These are phyloP conservation scores for Luffia ferchaultella DNA, from an alignment of 2,888 invertebrate species.

Conservation along the genomic window DNA sequence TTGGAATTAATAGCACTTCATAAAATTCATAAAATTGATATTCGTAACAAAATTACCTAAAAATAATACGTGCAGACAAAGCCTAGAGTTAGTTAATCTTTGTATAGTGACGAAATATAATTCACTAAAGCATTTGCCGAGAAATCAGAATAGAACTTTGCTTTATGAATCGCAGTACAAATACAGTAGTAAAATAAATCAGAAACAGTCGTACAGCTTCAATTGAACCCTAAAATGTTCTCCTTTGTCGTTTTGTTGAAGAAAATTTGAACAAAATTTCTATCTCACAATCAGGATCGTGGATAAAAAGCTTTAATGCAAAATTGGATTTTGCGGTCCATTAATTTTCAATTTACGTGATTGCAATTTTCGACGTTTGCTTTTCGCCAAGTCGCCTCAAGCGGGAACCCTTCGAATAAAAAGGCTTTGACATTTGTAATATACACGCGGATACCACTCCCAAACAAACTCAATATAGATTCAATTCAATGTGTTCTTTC, in stretches of 20 bases:
- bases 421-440: conserved; percentile 27
- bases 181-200: too few species aligned
- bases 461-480: background rate
- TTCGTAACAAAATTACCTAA: too few species aligned
- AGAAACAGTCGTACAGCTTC: too few species aligned
- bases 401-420: conserved; percentile 47
- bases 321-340: conserved; percentile 63
- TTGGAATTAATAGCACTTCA: too few species aligned
- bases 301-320: conserved; percentile 27
- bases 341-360: conserved; percentile 65
- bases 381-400: conserved; percentile 45
- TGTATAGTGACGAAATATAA: too few species aligned
- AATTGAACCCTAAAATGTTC: background rate
- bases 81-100: too few species aligned
- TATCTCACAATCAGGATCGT: conserved; percentile 8
- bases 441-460: background rate
- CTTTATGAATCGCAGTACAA: too few species aligned
- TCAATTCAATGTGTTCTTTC: too few species aligned
- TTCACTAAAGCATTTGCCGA: too few species aligned
- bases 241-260: background rate
- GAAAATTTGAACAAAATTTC: conserved; percentile 6
- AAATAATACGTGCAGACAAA: too few species aligned
- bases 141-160: too few species aligned
- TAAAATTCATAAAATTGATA: too few species aligned
- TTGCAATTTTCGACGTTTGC: conserved; percentile 63